These are phyloP conservation scores for Oligia latruncula DNA, from an alignment of 2,888 invertebrate genomes.

Conservation along the genomic window DNA sequence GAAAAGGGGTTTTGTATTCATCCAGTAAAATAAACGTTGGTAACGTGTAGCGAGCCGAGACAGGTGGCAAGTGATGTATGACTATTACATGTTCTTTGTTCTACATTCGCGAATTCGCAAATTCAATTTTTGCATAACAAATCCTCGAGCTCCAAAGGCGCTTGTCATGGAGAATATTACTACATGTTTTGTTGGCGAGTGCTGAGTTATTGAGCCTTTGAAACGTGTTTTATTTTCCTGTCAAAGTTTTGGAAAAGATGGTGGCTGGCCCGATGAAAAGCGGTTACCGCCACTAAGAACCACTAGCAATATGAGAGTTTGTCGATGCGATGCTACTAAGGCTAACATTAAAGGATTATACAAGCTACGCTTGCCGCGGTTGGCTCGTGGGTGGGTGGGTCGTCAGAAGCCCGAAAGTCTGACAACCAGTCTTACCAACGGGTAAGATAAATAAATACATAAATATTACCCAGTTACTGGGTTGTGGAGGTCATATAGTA, in stretches of 20 bases:
- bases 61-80: slow-evolving; percentile 77
- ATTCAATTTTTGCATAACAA: slow-evolving; percentile 64
- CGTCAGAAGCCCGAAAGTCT: background rate
- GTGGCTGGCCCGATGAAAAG: background rate
- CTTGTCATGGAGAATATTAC: slow-evolving; percentile 39
- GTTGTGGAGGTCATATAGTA: background rate
- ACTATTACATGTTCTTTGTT: slow-evolving; percentile 72
- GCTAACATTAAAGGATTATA: background rate
- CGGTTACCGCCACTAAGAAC: background rate
- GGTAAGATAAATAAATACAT: too few relatives aligned
- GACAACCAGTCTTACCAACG: background rate
- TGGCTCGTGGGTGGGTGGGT: background rate
- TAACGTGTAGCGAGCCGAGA: slow-evolving; percentile 59
- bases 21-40: slow-evolving; percentile 61
- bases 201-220: slow-evolving; percentile 1
- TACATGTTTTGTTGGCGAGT: background rate
- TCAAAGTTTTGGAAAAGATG: background rate
- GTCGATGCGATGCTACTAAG: too few relatives aligned
- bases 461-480: background rate
- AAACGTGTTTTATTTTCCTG: background rate
- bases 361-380: background rate
- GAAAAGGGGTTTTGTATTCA: slow-evolving; percentile 71
- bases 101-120: slow-evolving; percentile 58
- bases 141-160: slow-evolving; percentile 34
- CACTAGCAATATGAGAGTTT: too few relatives aligned